Base-by-base conservation (phyloP, 1,140 invertebrate species). In the Grapholita molesta region DNA sequence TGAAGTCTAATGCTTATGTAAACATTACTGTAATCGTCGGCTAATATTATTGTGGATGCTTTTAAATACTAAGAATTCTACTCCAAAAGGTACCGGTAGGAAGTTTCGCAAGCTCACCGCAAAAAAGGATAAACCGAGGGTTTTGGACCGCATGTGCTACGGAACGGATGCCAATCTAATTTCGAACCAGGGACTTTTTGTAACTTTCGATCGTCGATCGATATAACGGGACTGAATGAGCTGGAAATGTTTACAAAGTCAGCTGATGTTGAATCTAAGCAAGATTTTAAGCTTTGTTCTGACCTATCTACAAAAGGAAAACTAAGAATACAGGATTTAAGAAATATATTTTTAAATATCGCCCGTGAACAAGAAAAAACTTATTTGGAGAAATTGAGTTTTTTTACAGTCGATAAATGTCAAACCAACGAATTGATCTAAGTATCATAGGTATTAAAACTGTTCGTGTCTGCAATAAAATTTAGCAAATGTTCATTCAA, bases 91-190 rank as follows among this genome's bases (percentile, higher is more conserved):
- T 61, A 61, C 55, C 23, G 42, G 42, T 61, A 61, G 25, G 12
- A 61, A 25, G 24, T 61, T 61, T 28, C 5, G 55, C 55, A 61
- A 61, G 25, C 23, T 25, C 25, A 61, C 23, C 53, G 23, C 28
- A 28, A 61, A 57, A 24, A 55, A 28, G 18, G 23, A 57, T n/a
- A 48, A 21, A 48, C 42, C 42, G 42, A 48, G 42, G 42, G 42
- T 48, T 48, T 25, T 11, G 25, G 21, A 30, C 25, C 55, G 55
- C 55, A 61, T 61, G 64, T 70, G 53, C 33, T 71, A 74, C 61
- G 70, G 74, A 53, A 69, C 79, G 76, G 80, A 80, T 80, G 76
- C 74, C 67, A 71, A 71, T 71, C 70, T 77, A 78, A 78, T 76
- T 78, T 69, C 53, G 66, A 68, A 73, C 68, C 71, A 68, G 69